phyloP scores from a whole-genome alignment of 2,888 invertebrate species.

The Drosophila kanekoi region DNA sequence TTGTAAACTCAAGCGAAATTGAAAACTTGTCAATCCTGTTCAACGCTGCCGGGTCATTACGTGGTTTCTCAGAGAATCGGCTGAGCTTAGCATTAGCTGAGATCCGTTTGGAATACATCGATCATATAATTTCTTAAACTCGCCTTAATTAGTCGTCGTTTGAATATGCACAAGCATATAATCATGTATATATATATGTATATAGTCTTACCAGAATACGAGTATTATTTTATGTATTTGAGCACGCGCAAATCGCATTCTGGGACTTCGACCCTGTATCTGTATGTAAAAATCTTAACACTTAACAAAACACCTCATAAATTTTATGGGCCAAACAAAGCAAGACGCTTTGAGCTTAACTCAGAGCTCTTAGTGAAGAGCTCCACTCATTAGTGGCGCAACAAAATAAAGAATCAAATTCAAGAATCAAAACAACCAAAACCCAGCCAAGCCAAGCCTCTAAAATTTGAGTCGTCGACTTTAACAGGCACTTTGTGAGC shows the following conservation, averaged over 20 bases:
- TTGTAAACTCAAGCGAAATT: slow-evolving; percentile 47
- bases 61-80: slow-evolving; percentile 56
- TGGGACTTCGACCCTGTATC: slow-evolving; percentile 10
- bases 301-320: slow-evolving; percentile 78
- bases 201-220: background rate
- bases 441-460: slow-evolving; percentile 44
- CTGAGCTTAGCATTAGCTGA: slow-evolving; percentile 26
- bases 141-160: slow-evolving; percentile 65
- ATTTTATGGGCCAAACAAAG: slow-evolving; percentile 59
- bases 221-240: slow-evolving; percentile 22
- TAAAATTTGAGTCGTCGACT: slow-evolving; percentile 33
- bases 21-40: slow-evolving; percentile 71
- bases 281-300: slow-evolving; percentile 52
- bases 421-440: slow-evolving; percentile 18
- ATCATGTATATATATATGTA: background rate
- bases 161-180: slow-evolving; percentile 11
- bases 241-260: slow-evolving; percentile 54
- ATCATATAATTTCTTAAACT: slow-evolving; percentile 71
- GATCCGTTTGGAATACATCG: slow-evolving; percentile 58
- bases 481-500: slow-evolving; percentile 33
- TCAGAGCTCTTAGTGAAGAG: slow-evolving; percentile 32
- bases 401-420: slow-evolving; percentile 29
- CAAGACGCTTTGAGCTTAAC: slow-evolving; percentile 31
- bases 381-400: slow-evolving; percentile 61
- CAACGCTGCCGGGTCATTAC: slow-evolving; percentile 44